Conservation (phyloP, 2,797 vertebrate species). For the Propithecus deckenii region DNA sequence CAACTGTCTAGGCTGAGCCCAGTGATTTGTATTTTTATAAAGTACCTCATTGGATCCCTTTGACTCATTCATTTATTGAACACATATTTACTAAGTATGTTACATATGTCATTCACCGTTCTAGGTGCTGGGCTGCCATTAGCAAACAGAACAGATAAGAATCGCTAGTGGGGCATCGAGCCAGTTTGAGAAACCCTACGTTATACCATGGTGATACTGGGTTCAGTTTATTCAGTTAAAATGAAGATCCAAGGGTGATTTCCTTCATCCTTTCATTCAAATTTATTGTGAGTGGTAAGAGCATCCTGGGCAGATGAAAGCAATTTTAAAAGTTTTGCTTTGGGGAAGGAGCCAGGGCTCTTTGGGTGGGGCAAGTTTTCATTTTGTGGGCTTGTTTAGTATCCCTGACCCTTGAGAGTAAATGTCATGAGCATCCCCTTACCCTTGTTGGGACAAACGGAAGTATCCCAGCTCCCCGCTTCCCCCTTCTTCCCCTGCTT, state of each 20-base stretch:
- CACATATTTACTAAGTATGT: background rate
- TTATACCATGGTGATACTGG: background rate
- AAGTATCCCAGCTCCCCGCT: background rate
- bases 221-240: slow-evolving; percentile 1
- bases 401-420: background rate
- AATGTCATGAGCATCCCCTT: background rate
- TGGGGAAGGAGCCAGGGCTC: background rate
- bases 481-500: rapidly evolving
- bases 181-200: background rate
- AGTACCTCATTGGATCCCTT: background rate
- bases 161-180: background rate
- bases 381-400: background rate
- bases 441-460: background rate
- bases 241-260: background rate
- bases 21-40: slow-evolving; percentile 30
- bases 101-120: background rate
- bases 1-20: background rate
- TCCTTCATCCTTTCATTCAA: background rate
- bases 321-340: background rate
- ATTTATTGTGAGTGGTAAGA: background rate
- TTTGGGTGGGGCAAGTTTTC: background rate
- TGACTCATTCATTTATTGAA: background rate
- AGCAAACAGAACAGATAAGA: background rate
- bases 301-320: background rate
- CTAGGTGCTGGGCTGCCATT: background rate